Conservation (phyloP, 1,140 invertebrate genomes). For the Galleria mellonella region DNA sequence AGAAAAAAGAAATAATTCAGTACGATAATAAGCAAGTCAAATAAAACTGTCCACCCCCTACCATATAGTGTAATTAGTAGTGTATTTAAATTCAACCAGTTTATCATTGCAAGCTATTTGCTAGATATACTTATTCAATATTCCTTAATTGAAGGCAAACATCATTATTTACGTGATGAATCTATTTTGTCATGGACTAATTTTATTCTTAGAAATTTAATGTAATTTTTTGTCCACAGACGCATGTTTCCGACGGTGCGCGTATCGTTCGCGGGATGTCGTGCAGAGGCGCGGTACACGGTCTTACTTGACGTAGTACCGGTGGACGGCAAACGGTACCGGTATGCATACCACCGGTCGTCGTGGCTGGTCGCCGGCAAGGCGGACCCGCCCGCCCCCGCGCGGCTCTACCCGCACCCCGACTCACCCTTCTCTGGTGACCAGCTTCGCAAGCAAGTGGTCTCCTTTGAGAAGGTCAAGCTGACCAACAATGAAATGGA, state of each 20-base stretch:
- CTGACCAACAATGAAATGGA: constrained; percentile 99
- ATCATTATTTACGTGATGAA: no score
- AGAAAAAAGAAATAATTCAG: no score
- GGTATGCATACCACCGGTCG: constrained; percentile 98
- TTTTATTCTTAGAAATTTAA: no score
- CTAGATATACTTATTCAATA: no score
- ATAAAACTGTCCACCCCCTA: no score
- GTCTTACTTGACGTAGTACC: constrained; percentile 97
- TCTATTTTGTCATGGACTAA: no score
- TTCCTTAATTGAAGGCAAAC: no score
- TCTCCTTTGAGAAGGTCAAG: constrained; percentile 99
- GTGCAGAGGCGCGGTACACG: constrained; percentile 80
- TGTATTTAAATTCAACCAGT: no score
- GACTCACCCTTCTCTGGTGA: constrained; percentile 98
- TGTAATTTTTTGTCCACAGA: constrained; percentile 77
- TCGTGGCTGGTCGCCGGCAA: constrained; percentile 99
- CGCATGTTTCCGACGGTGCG: constrained; percentile 98
- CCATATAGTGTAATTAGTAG: no score
- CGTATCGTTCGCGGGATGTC: constrained; percentile 90
- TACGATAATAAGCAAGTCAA: no score
- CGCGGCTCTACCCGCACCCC: constrained; percentile 95
- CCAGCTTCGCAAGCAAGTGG: constrained; percentile 96
- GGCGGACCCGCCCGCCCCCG: constrained; percentile 96
- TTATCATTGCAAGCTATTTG: no score
- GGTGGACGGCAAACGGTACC: constrained; percentile 97